Base-by-base conservation (phyloP, 1,140 invertebrate genomes). In the Euglossa dilemma region DNA sequence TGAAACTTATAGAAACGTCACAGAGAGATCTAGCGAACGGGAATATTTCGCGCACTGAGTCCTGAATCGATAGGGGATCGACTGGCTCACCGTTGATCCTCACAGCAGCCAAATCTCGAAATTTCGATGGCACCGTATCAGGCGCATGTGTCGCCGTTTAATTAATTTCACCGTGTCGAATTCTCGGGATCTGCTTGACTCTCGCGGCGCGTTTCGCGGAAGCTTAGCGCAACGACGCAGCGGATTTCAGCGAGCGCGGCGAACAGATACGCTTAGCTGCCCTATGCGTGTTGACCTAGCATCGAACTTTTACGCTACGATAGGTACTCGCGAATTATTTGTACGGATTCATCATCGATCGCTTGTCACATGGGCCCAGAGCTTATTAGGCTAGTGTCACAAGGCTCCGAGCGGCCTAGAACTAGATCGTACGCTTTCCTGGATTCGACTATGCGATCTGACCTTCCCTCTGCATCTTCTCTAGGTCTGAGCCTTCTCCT, bases 301-400 rank as follows among this genome's bases (percentile, higher is more conserved):
- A 88, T 18, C 67, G 70, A 90, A 89, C 81, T 89, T 90, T 77
- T 59, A 74, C 52, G 82, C 52, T 18, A 20, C 67, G 66, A 73
- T 75, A 84, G 59, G 71, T 88, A 72, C 76, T 86, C 78, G 82
- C 83, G 64, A 84, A 90, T 85, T 85, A 92, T 92, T 94, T 94
- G 84, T 94, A 94, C 74, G 94, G 93, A 93, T 94, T 94, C 94
- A 83, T 79, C 90, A 93, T 94, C 93, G 94, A 94, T 94, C 93
- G 90, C 52, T 76, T 83, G 89, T 92, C 90, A 93, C 91, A 87
- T 92, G 89, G 81, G 84, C 87, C 84, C 43, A 88, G 87, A 93
- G 92, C 93, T 93, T 92, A 93, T 94, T 93, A 94, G 89, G 90
- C 85, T 93, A 92, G 90, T 93, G 92, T 93, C 90, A 92, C 91